A percentile compares a stretch with the other conserved stretches of the same genome.
Evolutionary conservation across 30 jellyfish, hydroid and myxozoan genomes (phyloP).

Genomic region (Pelagia noctiluca): DNA sequence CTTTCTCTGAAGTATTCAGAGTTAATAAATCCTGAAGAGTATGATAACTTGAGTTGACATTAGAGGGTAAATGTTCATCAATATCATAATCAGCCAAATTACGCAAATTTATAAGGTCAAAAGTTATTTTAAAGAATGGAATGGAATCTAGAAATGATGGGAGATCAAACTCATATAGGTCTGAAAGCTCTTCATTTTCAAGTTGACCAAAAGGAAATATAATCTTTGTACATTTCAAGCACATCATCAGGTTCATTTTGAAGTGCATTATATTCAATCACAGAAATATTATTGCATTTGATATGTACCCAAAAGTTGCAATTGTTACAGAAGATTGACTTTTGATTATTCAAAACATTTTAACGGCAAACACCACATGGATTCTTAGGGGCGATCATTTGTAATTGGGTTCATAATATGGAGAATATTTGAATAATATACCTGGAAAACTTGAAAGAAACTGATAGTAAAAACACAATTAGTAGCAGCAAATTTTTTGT

Average conservation of each 20-base stretch:
- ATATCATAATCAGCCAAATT: conserved; percentile 48
- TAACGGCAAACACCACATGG: conserved; percentile 12
- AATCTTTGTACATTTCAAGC: conserved; percentile 31
- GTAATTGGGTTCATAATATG: conserved; percentile 11
- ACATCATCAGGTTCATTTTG: neutral
- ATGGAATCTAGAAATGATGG: conserved; percentile 49
- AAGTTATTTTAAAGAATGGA: conserved; percentile 54
- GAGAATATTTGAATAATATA: conserved; percentile 5
- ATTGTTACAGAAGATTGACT: conserved; percentile 26
- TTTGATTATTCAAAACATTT: conserved; percentile 1
- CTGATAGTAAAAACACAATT: neutral
- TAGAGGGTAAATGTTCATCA: no score
- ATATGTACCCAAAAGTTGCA: conserved; percentile 44
- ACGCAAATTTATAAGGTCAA: conserved; percentile 41
- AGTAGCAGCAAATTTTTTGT: neutral
- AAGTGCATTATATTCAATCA: conserved; percentile 11
- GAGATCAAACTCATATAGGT: conserved; percentile 34
- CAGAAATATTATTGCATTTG: conserved; percentile 22
- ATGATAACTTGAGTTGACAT: no score
- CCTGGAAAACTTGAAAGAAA: neutral
- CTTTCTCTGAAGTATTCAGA: conserved; percentile 31
- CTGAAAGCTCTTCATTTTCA: conserved; percentile 35
- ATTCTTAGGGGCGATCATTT: conserved; percentile 3
- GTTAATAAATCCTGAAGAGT: no score
- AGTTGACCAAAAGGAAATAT: conserved; percentile 51